A percentile compares a stretch with the other conserved stretches of the same genome.
Evolutionary conservation across 2,888 invertebrate genomes (phyloP).

Genomic region (Pandemis heparana): DNA sequence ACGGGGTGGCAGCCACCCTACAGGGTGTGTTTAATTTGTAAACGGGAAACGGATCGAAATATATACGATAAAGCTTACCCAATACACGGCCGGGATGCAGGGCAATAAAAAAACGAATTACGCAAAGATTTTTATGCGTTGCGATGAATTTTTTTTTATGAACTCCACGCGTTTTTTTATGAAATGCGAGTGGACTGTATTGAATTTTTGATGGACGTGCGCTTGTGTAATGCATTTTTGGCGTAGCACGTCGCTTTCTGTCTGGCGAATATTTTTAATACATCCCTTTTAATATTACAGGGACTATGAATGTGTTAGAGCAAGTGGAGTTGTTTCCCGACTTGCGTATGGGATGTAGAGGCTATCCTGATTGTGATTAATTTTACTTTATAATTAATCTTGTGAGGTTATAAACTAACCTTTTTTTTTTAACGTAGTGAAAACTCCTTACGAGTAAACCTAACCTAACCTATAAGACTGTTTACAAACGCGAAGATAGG

Average conservation of each 20-base stretch:
- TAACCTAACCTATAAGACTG: too few relatives aligned
- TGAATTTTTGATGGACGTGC: conserved; percentile 42
- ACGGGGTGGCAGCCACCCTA: conserved; percentile 43
- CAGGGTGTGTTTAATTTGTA: conserved; percentile 80
- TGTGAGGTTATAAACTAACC: too few relatives aligned
- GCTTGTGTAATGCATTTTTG: conserved; percentile 25
- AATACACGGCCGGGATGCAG: conserved; percentile 64
- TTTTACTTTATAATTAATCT: too few relatives aligned
- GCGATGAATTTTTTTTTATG: conserved; percentile 44
- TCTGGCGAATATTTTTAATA: conserved; percentile 22
- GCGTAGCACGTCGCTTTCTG: conserved; percentile 7
- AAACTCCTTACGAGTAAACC: too few relatives aligned
- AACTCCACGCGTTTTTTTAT: conserved; percentile 45
- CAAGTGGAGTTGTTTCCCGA: too few relatives aligned
- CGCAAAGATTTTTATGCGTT: conserved; percentile 56
- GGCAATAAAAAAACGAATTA: conserved; percentile 54
- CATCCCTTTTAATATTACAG: background rate
- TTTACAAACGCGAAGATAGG: too few relatives aligned
- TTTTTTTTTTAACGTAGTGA: too few relatives aligned
- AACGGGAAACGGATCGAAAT: conserved; percentile 70
- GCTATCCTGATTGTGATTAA: background rate
- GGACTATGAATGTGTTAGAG: background rate
- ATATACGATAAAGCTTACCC: conserved; percentile 67
- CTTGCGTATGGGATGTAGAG: background rate
- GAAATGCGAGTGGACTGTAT: conserved; percentile 45